These are phyloP conservation scores for Lagenorhynchus albirostris DNA, from an alignment of 2,113 vertebrate species.

Conservation along the genomic window DNA sequence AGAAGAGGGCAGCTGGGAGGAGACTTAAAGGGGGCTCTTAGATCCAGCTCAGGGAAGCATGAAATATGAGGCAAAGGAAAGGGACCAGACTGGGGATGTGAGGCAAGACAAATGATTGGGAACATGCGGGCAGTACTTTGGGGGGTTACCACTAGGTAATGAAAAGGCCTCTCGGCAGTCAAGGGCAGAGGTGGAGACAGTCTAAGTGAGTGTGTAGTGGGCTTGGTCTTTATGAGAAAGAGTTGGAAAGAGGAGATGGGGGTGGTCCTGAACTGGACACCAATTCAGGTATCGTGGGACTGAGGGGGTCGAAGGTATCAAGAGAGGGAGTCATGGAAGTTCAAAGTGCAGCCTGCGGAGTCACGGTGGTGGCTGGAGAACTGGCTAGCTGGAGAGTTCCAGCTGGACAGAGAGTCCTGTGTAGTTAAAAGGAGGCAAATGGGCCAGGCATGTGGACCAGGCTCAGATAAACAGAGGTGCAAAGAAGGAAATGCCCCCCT, in stretches of 20 bases:
- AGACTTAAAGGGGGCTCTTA: not conserved
- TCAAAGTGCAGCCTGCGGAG: not conserved
- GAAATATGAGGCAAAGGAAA: not conserved
- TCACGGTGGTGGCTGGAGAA: not conserved
- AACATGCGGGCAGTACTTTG: not conserved
- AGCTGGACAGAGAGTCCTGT: not conserved
- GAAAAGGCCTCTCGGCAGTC: not conserved
- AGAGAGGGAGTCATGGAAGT: not conserved
- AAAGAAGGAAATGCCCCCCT: not conserved
- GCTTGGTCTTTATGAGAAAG: conserved; percentile 3
- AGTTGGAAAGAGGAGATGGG: not conserved
- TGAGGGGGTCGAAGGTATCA: not conserved
- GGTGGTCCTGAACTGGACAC: not conserved
- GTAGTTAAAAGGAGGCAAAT: not conserved
- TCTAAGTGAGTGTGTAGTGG: not conserved
- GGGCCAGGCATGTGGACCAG: not conserved
- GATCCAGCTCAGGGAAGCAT: not conserved
- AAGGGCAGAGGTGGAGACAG: not conserved
- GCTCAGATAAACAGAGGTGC: not conserved
- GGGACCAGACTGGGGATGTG: not conserved
- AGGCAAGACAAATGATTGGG: not conserved
- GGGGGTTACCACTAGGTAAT: not conserved
- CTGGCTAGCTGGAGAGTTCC: not conserved
- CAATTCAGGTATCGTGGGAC: not conserved
- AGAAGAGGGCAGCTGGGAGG: not conserved